Evolutionary conservation across 2,113 vertebrate species (phyloP).

Genomic region (Hiodon alosoides): DNA sequence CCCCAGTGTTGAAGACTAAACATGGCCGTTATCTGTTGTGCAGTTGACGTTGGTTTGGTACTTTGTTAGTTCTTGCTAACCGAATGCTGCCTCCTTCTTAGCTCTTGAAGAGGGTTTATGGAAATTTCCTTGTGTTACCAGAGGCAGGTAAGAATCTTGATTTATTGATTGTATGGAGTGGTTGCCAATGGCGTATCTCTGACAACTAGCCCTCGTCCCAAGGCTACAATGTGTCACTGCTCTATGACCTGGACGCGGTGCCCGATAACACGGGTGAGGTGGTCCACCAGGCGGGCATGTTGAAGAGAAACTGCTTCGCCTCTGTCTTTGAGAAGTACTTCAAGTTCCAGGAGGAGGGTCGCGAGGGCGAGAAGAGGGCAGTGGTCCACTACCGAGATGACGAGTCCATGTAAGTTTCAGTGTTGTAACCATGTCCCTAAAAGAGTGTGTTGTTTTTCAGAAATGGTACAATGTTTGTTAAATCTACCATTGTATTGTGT

Average conservation of each 20-base stretch:
- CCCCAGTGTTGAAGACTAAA: no score
- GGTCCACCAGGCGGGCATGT: constrained; percentile 71
- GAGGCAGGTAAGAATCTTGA: constrained; percentile 70
- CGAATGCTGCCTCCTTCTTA: constrained; percentile 44
- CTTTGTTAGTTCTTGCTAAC: neutral
- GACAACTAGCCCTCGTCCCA: neutral
- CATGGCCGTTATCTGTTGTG: no score
- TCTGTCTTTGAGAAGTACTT: constrained; percentile 98
- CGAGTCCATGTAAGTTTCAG: constrained; percentile 83
- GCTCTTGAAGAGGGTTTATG: constrained; percentile 87
- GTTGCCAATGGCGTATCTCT: neutral
- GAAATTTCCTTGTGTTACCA: constrained; percentile 75
- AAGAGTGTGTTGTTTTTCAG: neutral
- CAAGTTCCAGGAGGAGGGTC: constrained; percentile 95
- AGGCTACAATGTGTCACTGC: constrained; percentile 85
- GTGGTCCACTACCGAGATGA: constrained; percentile 98
- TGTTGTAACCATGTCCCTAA: neutral
- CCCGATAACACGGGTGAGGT: constrained; percentile 81
- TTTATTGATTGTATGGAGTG: neutral
- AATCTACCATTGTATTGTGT: neutral
- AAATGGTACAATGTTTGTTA: neutral
- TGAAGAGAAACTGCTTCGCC: constrained; percentile 94
- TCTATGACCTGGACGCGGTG: constrained; percentile 85
- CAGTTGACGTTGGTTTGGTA: neutral
- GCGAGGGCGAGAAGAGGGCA: constrained; percentile 87